Base-by-base conservation (phyloP, 2,888 invertebrate species). In the Lasiommata megera region DNA sequence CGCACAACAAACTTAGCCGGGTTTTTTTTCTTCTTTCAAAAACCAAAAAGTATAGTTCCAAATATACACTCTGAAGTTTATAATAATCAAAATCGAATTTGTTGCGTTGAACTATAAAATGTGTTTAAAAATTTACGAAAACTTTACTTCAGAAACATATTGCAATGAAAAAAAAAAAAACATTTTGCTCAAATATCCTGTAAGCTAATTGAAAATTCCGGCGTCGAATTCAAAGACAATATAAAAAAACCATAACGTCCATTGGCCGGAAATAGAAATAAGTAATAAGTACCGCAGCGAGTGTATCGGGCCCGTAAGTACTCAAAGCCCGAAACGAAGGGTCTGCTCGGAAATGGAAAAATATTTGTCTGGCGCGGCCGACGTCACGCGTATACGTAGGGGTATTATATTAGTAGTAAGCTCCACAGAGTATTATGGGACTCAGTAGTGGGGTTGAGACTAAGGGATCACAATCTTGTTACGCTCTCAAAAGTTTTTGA, bases 321-420 rank as follows among this genome's bases (percentile, higher is more conserved):
- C 77, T 79, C 86, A 85, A 88, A 86, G 84, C 86, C 76, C 83
- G 71, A 78, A 82, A 81, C 76, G 74, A 75, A 72, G 79, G 77
- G 74, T 71, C 74, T 75, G 74, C 63, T 76, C 77, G 81, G 72
- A 83, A 89, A 88, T 87, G 84, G 84, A 86, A 88, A 89, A 88
- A 88, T 89, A 89, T 89, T 87, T 84, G 88, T 89, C 88, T 88
- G 88, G 79, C 65, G 55, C 51, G 51, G 36, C 54, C 53, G 58
- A 38, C 55, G 58, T 51, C 37, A 41, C 55, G 50, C 18, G 29
- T 23, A 7, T 37, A n/a, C 23, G 18, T 17, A 16, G 8, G 14
- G 6, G 8, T 17, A 41, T 17, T 38, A 28, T 36, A 36, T 36
- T 44, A 44, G 34, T 46, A 38, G 28, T 34, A 38, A 51, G 38